Percentiles rank a stretch among this genome's conserved stretches.
phyloP scores from a whole-genome alignment of 2,113 vertebrate genomes.

The Lichenostomus cassidix region DNA sequence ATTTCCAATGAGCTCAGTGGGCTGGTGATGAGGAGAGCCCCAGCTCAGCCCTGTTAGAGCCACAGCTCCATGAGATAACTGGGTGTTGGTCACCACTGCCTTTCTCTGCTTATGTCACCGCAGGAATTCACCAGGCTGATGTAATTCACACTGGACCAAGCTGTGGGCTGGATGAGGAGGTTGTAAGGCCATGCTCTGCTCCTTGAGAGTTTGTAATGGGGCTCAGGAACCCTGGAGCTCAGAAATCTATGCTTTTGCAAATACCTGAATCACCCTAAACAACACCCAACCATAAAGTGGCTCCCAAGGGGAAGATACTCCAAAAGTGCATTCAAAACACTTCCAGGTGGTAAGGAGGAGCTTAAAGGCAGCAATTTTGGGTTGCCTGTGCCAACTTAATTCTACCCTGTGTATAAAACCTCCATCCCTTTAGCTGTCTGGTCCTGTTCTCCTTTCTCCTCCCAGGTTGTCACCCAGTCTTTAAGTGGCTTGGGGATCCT shows the following conservation, averaged over 20 bases:
- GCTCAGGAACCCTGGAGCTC: background rate
- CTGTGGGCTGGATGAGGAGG: background rate
- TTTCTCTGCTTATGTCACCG: background rate
- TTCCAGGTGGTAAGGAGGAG: background rate
- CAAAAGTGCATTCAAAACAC: background rate
- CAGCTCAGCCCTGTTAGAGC: background rate
- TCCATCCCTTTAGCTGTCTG: background rate
- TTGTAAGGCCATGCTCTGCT: background rate
- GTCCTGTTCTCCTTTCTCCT: background rate
- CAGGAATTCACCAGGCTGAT: background rate
- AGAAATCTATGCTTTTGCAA: background rate
- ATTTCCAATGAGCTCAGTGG: slow-evolving; percentile 39
- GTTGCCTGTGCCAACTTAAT: background rate
- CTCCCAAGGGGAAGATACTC: background rate
- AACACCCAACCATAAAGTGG: background rate
- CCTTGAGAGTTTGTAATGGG: background rate
- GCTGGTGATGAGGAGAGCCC: background rate
- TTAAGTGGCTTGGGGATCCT: background rate
- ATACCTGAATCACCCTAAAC: background rate
- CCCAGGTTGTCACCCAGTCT: background rate
- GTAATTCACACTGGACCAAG: background rate
- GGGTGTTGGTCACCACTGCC: background rate
- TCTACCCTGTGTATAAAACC: background rate
- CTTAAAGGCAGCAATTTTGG: background rate
- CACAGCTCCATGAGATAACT: background rate